Evolutionary conservation across 2,888 invertebrate species (phyloP).

Genomic region (Rhagonycha fulva): DNA sequence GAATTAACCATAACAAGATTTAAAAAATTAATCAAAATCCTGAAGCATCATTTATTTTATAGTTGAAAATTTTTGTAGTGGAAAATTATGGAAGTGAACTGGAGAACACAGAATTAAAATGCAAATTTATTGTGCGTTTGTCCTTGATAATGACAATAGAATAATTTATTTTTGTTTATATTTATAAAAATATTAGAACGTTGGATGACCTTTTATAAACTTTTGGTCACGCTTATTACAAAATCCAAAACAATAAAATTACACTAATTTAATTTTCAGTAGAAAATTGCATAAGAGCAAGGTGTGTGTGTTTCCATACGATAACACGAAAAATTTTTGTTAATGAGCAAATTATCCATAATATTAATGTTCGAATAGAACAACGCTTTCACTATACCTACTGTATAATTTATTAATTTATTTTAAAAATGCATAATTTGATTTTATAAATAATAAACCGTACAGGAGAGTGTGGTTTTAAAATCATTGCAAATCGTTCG

Average conservation of each 20-base stretch:
- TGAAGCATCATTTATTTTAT: too few relatives aligned
- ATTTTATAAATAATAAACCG: neutral
- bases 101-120: too few relatives aligned
- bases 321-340: neutral
- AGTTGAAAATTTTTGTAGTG: too few relatives aligned
- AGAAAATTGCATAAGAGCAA: neutral
- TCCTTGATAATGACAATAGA: neutral
- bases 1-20: neutral
- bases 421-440: neutral
- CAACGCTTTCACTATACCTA: neutral
- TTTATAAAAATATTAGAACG: neutral
- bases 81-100: too few relatives aligned
- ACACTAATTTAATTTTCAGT: neutral
- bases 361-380: neutral
- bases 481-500: neutral
- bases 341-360: neutral
- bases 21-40: too few relatives aligned
- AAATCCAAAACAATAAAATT: constrained; percentile 1
- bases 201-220: neutral
- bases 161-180: neutral
- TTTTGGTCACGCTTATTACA: neutral
- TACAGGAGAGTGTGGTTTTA: neutral
- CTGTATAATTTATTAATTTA: neutral
- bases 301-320: neutral
- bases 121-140: neutral